phyloP scores from a whole-genome alignment of 1,140 invertebrate genomes.

The Drosophila busckii region DNA sequence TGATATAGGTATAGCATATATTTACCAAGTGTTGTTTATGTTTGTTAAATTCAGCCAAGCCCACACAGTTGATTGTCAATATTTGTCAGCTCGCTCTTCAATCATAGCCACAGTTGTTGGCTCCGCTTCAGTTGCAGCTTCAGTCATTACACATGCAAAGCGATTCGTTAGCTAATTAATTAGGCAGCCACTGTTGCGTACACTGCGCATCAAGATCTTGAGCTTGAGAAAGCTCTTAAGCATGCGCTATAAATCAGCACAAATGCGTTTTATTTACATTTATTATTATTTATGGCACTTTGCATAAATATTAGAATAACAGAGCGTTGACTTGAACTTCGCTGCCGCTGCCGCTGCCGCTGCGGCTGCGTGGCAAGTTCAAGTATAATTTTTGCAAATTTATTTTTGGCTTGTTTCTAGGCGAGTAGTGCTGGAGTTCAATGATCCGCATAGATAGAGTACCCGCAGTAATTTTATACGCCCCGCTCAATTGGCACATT shows the following conservation, averaged over 20 bases:
- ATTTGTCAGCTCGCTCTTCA: slow-evolving; percentile 47
- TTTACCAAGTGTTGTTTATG: too few species aligned
- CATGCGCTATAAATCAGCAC: too few species aligned
- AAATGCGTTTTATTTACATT: too few species aligned
- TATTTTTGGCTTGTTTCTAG: too few species aligned
- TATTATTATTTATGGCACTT: too few species aligned
- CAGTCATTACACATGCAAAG: slow-evolving; percentile 13
- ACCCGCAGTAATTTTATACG: slow-evolving; percentile 28
- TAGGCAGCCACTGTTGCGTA: neutral
- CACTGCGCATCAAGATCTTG: too few species aligned
- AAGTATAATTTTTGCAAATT: too few species aligned
- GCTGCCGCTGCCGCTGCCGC: too few species aligned
- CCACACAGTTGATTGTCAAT: slow-evolving; percentile 49
- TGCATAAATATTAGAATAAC: too few species aligned
- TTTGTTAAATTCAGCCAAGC: slow-evolving; percentile 28
- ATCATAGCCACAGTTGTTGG: slow-evolving; percentile 38
- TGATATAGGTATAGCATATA: too few species aligned
- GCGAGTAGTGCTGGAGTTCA: slow-evolving; percentile 45
- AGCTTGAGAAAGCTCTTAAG: slow-evolving; percentile 42
- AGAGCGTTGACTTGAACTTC: too few species aligned
- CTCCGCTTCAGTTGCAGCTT: neutral
- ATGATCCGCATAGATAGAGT: slow-evolving; percentile 54
- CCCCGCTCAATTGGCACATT: slow-evolving; percentile 43
- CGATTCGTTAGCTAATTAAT: slow-evolving; percentile 3
- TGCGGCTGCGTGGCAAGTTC: too few species aligned